A percentile compares a stretch with the other conserved stretches of the same genome.
Conservation (phyloP, 1,140 invertebrate genomes). For the Penaeus chinensis region DNA sequence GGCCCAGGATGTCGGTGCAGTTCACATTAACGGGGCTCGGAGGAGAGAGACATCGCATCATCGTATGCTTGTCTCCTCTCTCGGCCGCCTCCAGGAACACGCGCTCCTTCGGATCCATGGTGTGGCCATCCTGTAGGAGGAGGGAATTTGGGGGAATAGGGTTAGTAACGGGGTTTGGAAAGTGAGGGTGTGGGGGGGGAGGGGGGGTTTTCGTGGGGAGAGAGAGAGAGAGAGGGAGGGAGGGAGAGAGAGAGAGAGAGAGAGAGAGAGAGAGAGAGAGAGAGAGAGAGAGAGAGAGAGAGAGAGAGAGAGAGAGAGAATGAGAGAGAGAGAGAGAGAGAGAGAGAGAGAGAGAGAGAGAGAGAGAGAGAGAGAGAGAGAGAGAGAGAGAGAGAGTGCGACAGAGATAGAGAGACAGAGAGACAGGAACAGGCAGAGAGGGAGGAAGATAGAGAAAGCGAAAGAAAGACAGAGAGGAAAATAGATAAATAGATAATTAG, state of each 20-base stretch:
- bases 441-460: too few relatives aligned
- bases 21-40: slow-evolving; percentile 73
- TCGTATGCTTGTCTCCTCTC: slow-evolving; percentile 71
- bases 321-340: neutral
- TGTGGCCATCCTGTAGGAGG: slow-evolving; percentile 65
- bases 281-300: neutral
- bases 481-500: too few relatives aligned
- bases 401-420: neutral
- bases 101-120: slow-evolving; percentile 69
- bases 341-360: neutral
- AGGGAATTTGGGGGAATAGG: neutral
- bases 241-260: neutral
- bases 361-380: slow-evolving; percentile 15
- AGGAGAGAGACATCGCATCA: slow-evolving; percentile 70
- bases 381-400: neutral
- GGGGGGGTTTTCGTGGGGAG: neutral
- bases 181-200: neutral
- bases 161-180: neutral
- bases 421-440: neutral
- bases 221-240: neutral
- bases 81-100: slow-evolving; percentile 74
- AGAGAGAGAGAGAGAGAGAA: neutral
- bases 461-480: too few relatives aligned
- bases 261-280: slow-evolving; percentile 16
- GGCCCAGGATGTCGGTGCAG: slow-evolving; percentile 73